These are phyloP conservation scores for Lasioglossum oenotherae DNA, from an alignment of 2,888 invertebrate species.

Conservation along the genomic window DNA sequence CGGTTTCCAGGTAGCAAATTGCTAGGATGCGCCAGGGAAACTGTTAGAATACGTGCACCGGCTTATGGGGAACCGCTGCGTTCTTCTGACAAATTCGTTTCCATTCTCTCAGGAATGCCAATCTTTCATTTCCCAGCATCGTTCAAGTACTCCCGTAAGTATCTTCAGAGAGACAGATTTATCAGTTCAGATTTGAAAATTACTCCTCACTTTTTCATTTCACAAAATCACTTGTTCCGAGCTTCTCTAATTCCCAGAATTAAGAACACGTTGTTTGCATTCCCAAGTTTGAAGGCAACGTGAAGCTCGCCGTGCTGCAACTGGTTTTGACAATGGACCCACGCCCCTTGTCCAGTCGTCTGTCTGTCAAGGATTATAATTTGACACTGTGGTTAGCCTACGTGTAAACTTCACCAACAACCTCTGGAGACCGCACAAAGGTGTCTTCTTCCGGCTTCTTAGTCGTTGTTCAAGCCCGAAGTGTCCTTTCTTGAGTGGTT, in stretches of 20 bases:
- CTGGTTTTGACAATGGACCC: constrained; percentile 14
- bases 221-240: neutral
- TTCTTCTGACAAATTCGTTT: neutral
- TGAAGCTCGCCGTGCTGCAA: neutral
- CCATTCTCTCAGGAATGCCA: neutral
- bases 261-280: neutral
- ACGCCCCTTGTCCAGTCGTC: constrained; percentile 18
- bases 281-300: neutral
- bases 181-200: neutral
- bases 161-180: neutral
- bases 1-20: constrained; percentile 30
- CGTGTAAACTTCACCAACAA: constrained; percentile 61
- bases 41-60: constrained; percentile 22
- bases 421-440: constrained; percentile 58
- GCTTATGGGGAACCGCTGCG: constrained; percentile 12
- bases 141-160: neutral
- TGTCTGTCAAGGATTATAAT: constrained; percentile 62
- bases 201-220: neutral
- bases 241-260: neutral
- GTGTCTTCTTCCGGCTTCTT: constrained; percentile 63
- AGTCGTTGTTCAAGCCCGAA: constrained; percentile 61
- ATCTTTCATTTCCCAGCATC: neutral
- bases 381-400: constrained; percentile 68
- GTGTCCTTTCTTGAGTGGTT: constrained; percentile 54
- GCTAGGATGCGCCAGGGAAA: constrained; percentile 24